Evolutionary conservation across 2,797 vertebrate species (phyloP).

Genomic region (Distichodus sexfasciatus): DNA sequence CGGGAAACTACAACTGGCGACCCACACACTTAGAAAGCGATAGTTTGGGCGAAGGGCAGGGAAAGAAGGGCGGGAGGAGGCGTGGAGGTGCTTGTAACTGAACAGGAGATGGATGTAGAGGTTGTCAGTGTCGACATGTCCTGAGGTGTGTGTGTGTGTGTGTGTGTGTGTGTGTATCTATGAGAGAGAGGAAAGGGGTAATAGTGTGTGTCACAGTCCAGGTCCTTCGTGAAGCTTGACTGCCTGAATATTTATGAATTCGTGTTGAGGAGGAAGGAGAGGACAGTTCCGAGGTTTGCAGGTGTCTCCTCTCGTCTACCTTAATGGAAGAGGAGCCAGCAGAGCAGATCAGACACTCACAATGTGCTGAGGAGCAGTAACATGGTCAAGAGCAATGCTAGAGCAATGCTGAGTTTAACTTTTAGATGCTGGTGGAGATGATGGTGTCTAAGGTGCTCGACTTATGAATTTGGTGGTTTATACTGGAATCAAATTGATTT

Average conservation of each 20-base stretch:
- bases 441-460: no score
- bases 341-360: conserved; percentile 54
- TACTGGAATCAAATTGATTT: no score
- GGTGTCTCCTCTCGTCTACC: conserved; percentile 55
- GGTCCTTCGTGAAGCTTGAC: conserved; percentile 51
- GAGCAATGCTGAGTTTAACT: neutral
- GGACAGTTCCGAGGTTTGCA: conserved; percentile 63
- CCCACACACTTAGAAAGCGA: neutral
- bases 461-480: no score
- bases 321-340: conserved; percentile 67
- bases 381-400: neutral
- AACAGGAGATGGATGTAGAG: conserved; percentile 45
- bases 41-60: neutral
- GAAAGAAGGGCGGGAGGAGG: conserved; percentile 10
- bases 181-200: no score
- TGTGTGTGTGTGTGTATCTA: no score
- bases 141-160: conserved; percentile 57
- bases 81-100: conserved; percentile 8
- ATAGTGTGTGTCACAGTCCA: conserved; percentile 53
- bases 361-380: neutral
- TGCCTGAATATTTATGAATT: conserved; percentile 72
- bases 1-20: conserved; percentile 4
- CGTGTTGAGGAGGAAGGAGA: conserved; percentile 46
- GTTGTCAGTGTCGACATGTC: conserved; percentile 62
- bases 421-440: neutral